These are phyloP conservation scores for Delichon dasypus DNA, from an alignment of 2,797 vertebrate species.

Conservation along the genomic window DNA sequence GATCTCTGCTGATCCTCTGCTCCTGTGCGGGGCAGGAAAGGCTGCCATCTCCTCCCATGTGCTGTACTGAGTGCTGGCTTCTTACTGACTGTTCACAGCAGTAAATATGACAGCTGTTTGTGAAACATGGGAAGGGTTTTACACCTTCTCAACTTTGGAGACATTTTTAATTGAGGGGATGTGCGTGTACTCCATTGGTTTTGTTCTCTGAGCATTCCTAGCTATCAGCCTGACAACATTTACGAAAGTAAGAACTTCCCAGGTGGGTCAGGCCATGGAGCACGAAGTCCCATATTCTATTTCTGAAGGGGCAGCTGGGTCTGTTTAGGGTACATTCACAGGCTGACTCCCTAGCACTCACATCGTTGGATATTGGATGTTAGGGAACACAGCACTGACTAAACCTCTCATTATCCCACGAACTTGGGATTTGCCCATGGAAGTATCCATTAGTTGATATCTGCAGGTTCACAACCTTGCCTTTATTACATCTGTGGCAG, in stretches of 20 bases:
- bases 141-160: neutral
- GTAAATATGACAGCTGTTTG: neutral
- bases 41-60: rapidly evolving
- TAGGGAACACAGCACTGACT: neutral
- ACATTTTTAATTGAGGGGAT: neutral
- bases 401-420: neutral
- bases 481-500: neutral
- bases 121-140: neutral
- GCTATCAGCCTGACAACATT: neutral
- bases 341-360: rapidly evolving
- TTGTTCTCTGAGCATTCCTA: neutral
- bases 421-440: neutral
- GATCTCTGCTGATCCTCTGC: neutral
- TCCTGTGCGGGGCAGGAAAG: neutral
- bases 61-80: neutral
- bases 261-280: neutral
- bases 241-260: neutral
- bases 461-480: neutral
- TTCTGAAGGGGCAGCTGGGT: neutral
- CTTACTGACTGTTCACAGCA: neutral
- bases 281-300: rapidly evolving
- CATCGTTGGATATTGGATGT: neutral
- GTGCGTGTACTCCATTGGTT: rapidly evolving
- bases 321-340: neutral
- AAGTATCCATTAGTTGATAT: neutral